phyloP scores from a whole-genome alignment of 2,797 vertebrate genomes.

The Protonibea diacanthus region DNA sequence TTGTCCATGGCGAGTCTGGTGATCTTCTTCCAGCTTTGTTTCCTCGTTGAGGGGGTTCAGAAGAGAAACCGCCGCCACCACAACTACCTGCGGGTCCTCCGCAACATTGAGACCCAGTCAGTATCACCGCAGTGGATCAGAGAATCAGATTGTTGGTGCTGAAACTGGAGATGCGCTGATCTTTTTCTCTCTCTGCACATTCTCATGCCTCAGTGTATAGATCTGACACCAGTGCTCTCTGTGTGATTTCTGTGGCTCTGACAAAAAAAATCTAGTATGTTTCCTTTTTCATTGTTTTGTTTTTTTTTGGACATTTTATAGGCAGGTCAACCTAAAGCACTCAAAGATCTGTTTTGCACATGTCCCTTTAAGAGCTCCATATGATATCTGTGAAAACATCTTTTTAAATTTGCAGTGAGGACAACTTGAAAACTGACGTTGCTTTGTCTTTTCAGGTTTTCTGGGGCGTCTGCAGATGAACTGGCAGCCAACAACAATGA shows the following conservation, averaged over 20 bases:
- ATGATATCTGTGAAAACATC: too few relatives aligned
- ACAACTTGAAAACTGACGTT: too few relatives aligned
- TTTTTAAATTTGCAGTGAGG: too few relatives aligned
- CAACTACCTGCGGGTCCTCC: slow-evolving; percentile 86
- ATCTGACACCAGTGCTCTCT: not conserved
- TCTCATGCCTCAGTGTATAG: too few relatives aligned
- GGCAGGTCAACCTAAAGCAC: too few relatives aligned
- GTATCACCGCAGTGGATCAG: not conserved
- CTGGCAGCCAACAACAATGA: slow-evolving; percentile 3
- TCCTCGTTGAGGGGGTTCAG: slow-evolving; percentile 91
- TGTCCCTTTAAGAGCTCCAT: too few relatives aligned
- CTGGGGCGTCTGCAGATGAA: slow-evolving; percentile 9
- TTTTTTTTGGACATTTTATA: too few relatives aligned
- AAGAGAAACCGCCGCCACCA: slow-evolving; percentile 90
- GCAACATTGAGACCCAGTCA: slow-evolving; percentile 26
- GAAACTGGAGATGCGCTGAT: not conserved
- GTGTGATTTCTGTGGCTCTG: not conserved
- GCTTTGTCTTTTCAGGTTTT: slow-evolving; percentile 2
- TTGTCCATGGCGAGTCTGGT: slow-evolving; percentile 93
- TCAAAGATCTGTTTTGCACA: too few relatives aligned
- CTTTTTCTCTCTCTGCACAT: not conserved
- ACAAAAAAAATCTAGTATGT: too few relatives aligned
- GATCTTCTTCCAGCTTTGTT: slow-evolving; percentile 93
- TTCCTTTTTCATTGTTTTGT: too few relatives aligned
- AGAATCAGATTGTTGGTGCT: not conserved